These are phyloP conservation scores for Enteromius trimaculatus DNA, from an alignment of 2,797 vertebrate genomes.

Conservation along the genomic window DNA sequence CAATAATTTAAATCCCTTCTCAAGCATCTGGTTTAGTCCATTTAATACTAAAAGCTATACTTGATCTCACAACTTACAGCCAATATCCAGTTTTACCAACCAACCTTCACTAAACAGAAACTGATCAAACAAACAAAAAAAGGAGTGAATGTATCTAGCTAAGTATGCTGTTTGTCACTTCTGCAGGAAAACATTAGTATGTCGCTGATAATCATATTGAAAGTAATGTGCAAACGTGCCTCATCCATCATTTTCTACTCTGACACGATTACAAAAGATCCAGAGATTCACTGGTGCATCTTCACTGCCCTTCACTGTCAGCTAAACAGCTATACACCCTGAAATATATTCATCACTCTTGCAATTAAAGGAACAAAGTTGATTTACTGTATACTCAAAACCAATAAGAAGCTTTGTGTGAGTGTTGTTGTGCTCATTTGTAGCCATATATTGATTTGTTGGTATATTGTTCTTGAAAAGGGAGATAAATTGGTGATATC, in stretches of 20 bases:
- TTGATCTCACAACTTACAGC: neutral
- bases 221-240: neutral
- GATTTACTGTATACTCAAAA: slow-evolving; percentile 20
- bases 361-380: slow-evolving; percentile 35
- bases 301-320: slow-evolving; percentile 25
- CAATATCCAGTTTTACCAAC: neutral
- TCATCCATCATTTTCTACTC: slow-evolving; percentile 31
- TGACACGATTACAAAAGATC: slow-evolving; percentile 49
- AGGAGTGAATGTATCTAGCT: neutral
- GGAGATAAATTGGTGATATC: slow-evolving; percentile 39
- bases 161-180: slow-evolving; percentile 3
- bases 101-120: slow-evolving; percentile 57
- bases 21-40: slow-evolving; percentile 62
- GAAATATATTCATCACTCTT: slow-evolving; percentile 31
- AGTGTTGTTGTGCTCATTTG: slow-evolving; percentile 33
- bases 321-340: slow-evolving; percentile 19
- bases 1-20: slow-evolving; percentile 41
- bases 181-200: slow-evolving; percentile 4
- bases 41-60: slow-evolving; percentile 33
- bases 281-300: slow-evolving; percentile 18
- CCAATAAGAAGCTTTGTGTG: slow-evolving; percentile 9
- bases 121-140: neutral
- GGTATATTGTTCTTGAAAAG: slow-evolving; percentile 32
- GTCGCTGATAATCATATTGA: slow-evolving; percentile 19
- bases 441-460: slow-evolving; percentile 33